Evolutionary conservation across 2,113 vertebrate genomes (phyloP).

Genomic region (Rallus limicola): DNA sequence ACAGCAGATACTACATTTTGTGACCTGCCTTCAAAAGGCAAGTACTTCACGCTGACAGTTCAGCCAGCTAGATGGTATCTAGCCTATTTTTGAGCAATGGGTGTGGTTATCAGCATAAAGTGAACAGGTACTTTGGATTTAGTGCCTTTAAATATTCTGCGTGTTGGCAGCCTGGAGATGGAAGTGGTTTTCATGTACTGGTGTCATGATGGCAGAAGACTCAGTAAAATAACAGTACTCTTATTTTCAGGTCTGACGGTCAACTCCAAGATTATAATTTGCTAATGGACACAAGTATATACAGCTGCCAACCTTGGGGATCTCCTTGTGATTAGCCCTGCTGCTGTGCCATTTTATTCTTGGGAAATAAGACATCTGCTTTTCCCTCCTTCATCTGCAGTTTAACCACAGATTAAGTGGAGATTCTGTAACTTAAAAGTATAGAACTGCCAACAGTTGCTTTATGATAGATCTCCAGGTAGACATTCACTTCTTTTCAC

Average conservation of each 20-base stretch:
- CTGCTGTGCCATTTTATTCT: not conserved
- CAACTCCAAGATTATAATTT: not conserved
- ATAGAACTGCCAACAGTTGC: not conserved
- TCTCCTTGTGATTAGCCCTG: not conserved
- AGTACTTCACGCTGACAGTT: not conserved
- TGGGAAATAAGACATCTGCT: not conserved
- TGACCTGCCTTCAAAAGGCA: not conserved
- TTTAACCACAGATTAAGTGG: not conserved
- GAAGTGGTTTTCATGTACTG: not conserved
- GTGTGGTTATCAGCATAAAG: not conserved
- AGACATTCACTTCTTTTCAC: not conserved
- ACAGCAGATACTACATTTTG: not conserved
- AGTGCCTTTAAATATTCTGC: not conserved
- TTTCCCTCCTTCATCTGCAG: not conserved
- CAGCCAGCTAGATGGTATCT: not conserved
- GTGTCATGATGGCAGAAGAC: not conserved
- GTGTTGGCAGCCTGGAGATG: not conserved
- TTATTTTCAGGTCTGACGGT: not conserved
- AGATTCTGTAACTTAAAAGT: not conserved
- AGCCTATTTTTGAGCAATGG: not conserved
- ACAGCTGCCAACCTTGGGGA: not conserved
- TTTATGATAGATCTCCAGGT: constrained; percentile 10
- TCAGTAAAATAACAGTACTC: not conserved
- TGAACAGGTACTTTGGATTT: not conserved
- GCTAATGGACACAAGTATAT: not conserved